Percentiles rank a stretch among this genome's conserved stretches.
These are phyloP conservation scores for Macrotrachela quadricornifera DNA, from an alignment of 1,140 invertebrate species.

Conservation along the genomic window DNA sequence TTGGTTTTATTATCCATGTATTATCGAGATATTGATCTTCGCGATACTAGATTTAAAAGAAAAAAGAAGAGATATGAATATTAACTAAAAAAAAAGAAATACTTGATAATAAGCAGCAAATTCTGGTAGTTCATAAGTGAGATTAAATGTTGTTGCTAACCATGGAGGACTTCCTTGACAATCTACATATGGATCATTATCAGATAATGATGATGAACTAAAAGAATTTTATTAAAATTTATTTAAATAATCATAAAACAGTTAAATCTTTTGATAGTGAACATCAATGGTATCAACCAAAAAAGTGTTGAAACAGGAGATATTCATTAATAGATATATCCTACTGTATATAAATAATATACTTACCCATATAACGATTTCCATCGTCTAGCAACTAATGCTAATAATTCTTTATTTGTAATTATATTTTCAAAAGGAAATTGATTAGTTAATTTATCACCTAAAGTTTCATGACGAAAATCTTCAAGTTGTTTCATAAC, in stretches of 20 bases:
- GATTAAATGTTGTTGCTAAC: constrained; percentile 65
- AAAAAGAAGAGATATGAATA: background rate
- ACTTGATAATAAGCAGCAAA: constrained; percentile 58
- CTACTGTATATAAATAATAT: no score
- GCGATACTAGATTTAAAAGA: constrained; percentile 23
- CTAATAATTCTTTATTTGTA: constrained; percentile 65
- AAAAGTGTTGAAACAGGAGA: no score
- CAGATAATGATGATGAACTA: no score
- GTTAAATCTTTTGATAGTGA: no score
- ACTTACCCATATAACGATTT: constrained; percentile 24
- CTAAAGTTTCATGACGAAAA: background rate
- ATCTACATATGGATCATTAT: constrained; percentile 21
- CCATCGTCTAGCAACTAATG: constrained; percentile 42
- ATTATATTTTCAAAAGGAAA: constrained; percentile 70
- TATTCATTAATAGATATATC: no score
- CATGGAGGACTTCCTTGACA: constrained; percentile 48
- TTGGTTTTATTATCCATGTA: constrained; percentile 77
- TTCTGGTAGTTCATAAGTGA: constrained; percentile 54
- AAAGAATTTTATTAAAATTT: no score
- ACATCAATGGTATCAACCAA: no score
- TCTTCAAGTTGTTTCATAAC: constrained; percentile 36
- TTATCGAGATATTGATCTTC: constrained; percentile 48
- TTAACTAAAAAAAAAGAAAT: background rate
- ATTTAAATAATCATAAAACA: no score
- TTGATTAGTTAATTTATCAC: constrained; percentile 54